A percentile compares a stretch with the other conserved stretches of the same genome.
These are phyloP conservation scores for Darevskia nairensis DNA, from an alignment of 2,797 vertebrate species.

Conservation along the genomic window DNA sequence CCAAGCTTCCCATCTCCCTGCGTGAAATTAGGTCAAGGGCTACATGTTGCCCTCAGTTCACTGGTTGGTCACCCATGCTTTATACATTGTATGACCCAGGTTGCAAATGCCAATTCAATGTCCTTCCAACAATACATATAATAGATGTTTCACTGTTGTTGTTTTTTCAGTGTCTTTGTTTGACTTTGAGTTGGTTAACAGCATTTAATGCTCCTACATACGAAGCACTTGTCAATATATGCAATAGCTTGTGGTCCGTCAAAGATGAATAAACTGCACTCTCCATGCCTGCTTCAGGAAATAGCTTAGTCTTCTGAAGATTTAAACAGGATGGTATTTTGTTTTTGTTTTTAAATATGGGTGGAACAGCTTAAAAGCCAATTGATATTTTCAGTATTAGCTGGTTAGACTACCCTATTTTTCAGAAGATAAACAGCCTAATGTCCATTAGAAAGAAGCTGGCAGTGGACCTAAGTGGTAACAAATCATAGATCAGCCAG, in stretches of 20 bases:
- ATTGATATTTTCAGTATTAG: slow-evolving; percentile 63
- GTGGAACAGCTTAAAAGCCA: slow-evolving; percentile 38
- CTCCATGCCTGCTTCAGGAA: slow-evolving; percentile 58
- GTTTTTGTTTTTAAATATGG: not conserved
- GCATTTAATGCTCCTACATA: slow-evolving; percentile 60
- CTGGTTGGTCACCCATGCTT: too few species aligned
- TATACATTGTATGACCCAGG: not conserved
- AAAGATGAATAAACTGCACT: slow-evolving; percentile 64
- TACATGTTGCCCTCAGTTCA: too few species aligned
- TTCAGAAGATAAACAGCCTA: slow-evolving; percentile 37
- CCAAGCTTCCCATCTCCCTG: too few species aligned
- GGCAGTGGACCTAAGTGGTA: not conserved
- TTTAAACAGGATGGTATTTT: slow-evolving; percentile 9
- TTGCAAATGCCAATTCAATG: not conserved
- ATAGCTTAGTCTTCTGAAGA: slow-evolving; percentile 63
- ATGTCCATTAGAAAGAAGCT: slow-evolving; percentile 35
- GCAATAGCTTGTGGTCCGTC: slow-evolving; percentile 56
- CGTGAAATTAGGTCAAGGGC: too few species aligned
- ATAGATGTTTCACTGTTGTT: slow-evolving; percentile 43
- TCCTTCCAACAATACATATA: slow-evolving; percentile 46
- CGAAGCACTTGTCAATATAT: slow-evolving; percentile 60
- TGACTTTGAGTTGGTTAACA: slow-evolving; percentile 72
- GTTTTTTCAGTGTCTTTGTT: slow-evolving; percentile 63
- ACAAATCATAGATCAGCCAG: slow-evolving; percentile 15
- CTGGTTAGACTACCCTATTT: slow-evolving; percentile 32